These are phyloP conservation scores for Drosophila sulfurigaster DNA, from an alignment of 1,140 invertebrate species.

Conservation along the genomic window DNA sequence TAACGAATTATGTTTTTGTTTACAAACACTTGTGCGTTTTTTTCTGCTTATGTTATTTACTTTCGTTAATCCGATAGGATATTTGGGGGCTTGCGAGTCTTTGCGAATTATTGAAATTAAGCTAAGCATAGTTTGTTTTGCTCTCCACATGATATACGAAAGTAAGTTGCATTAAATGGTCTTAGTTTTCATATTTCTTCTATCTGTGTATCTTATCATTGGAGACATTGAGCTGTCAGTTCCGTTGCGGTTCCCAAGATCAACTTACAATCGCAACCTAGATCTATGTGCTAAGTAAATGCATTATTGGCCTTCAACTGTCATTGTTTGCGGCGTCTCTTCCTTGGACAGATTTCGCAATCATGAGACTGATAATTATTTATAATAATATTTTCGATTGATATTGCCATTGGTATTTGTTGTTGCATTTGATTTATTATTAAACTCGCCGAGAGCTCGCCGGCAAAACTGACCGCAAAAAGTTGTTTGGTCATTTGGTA, in stretches of 20 bases:
- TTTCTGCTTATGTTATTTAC: background rate
- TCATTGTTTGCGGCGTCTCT: background rate
- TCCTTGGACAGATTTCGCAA: constrained; percentile 8
- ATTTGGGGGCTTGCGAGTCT: background rate
- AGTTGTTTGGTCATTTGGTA: constrained; percentile 26
- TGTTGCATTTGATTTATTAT: constrained; percentile 8
- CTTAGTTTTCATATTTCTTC: constrained; percentile 17
- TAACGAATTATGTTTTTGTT: constrained; percentile 14
- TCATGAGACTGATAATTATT: constrained; percentile 1
- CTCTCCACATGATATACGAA: background rate
- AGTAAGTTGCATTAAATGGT: constrained; percentile 16
- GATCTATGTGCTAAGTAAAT: constrained; percentile 11
- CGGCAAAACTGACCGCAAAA: constrained; percentile 29
- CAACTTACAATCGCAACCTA: background rate
- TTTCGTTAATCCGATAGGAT: constrained; percentile 27
- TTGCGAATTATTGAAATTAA: constrained; percentile 40
- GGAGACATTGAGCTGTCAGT: constrained; percentile 16
- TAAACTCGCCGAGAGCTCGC: background rate
- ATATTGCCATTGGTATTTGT: background rate
- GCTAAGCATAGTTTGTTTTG: background rate
- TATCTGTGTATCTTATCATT: constrained; percentile 48
- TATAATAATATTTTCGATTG: constrained; percentile 8
- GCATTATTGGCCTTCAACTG: background rate
- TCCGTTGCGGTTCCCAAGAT: background rate
- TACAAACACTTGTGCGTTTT: background rate